Base-by-base conservation (phyloP, 2,113 vertebrate genomes). In the Haemorhous mexicanus region DNA sequence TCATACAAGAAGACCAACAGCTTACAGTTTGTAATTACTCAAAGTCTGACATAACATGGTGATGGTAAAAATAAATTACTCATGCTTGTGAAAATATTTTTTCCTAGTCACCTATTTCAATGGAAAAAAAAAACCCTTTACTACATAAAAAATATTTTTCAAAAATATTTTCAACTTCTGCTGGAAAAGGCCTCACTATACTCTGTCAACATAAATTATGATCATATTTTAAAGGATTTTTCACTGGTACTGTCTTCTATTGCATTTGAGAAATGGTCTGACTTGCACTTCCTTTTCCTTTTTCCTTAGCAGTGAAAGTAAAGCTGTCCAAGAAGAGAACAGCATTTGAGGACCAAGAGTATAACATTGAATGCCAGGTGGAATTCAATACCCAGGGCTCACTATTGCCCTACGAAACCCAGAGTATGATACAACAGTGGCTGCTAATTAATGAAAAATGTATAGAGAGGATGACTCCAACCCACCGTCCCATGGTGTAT, bases 361-460 rank as follows among this genome's bases (percentile, higher is more conserved):
- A 98, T 49, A 96, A 98, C 55, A 97, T 99, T 28, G 98, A 98
- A 70, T 98, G 98, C 20, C 97, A 97, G 8, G 98, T 99, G 24
- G 99, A 99, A 95, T 98, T 99, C 35, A 97, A 98, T 85, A 98
- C 95, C 43, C 98, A 98, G 52, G 98, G 98, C 5, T 98, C 98
- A 4, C 96, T 99, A 30, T 89, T 99, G 72, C 98, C 98, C 21
- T 99, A 98, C 1, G 98, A 99, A 97, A 98, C 98, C 74, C 97
- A 95, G 86, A 98, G 96, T 61, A 97, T 99, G 43, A 97, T 99
- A 64, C 98, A 98, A 70, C 98, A 98, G 83, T 99, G 99, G 99
- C 97, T 99, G 64, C 97, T 99, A 56, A 98, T 99, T 92, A 99
- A 99, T 87, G 96, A 98, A 41, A 96, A 96, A 66, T 99, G 99